phyloP scores from a whole-genome alignment of 64 coral and sea anemone genomes.

The Stylophora pistillata region DNA sequence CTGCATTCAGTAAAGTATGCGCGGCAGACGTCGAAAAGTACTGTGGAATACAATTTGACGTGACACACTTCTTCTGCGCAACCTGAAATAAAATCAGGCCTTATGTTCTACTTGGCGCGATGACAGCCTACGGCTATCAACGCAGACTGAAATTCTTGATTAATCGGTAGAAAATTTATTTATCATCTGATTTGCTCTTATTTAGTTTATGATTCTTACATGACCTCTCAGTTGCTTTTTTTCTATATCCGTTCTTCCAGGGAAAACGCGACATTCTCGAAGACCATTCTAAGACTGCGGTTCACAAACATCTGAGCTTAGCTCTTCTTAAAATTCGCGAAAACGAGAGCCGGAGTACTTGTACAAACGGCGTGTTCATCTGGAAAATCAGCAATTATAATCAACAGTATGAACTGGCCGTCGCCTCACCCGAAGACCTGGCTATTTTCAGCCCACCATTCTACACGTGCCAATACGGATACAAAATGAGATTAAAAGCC shows the following conservation, averaged over 20 bases:
- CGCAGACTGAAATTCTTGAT: neutral
- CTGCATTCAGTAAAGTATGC: no score
- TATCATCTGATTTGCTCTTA: neutral
- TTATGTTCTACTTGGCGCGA: no score
- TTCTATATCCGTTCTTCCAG: slow-evolving; percentile 20
- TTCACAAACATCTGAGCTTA: slow-evolving; percentile 83
- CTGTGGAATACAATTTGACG: no score
- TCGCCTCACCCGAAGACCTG: slow-evolving; percentile 80
- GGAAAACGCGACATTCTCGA: slow-evolving; percentile 80
- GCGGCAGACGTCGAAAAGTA: no score
- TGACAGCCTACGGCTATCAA: no score
- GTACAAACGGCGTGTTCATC: slow-evolving; percentile 85
- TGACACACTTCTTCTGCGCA: no score
- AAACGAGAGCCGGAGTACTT: slow-evolving; percentile 91
- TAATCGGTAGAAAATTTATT: neutral
- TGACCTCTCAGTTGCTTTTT: neutral
- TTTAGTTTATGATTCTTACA: neutral
- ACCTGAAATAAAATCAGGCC: no score
- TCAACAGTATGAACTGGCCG: slow-evolving; percentile 72
- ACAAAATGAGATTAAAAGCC: slow-evolving; percentile 92
- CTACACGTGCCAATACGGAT: slow-evolving; percentile 95
- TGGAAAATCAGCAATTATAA: slow-evolving; percentile 96
- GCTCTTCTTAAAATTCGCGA: slow-evolving; percentile 94
- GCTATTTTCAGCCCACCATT: slow-evolving; percentile 98
- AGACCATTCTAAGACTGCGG: slow-evolving; percentile 77